A percentile compares a stretch with the other conserved stretches of the same genome.
These are phyloP conservation scores for Omphaloscelis lunosa DNA, from an alignment of 2,888 invertebrate genomes.

Conservation along the genomic window DNA sequence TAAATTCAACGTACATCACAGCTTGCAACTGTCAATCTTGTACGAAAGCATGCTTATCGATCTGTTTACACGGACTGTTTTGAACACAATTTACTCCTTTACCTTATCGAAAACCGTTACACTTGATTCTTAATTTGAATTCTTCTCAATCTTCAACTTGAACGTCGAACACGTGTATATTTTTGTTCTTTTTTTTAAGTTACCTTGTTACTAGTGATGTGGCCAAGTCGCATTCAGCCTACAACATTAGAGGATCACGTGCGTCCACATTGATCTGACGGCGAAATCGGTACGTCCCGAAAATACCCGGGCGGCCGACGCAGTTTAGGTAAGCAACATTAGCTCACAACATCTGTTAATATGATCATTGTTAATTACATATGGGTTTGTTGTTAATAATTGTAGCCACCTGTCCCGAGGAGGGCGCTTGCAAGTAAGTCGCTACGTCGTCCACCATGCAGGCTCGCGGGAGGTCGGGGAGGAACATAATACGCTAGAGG, in stretches of 20 bases:
- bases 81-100: conserved; percentile 74
- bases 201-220: conserved; percentile 65
- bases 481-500: conserved; percentile 94
- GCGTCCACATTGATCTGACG: conserved; percentile 81
- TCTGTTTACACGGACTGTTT: conserved; percentile 87
- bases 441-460: conserved; percentile 99
- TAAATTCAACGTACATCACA: conserved; percentile 43
- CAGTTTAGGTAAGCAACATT: conserved; percentile 88
- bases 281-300: conserved; percentile 83
- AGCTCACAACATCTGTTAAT: conserved; percentile 91
- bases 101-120: conserved; percentile 61
- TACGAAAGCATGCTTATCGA: conserved; percentile 79
- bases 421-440: conserved; percentile 98
- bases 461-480: conserved; percentile 98
- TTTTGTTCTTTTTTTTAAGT: conserved; percentile 61
- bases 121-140: conserved; percentile 52
- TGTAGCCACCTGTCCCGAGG: conserved; percentile 97
- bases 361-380: conserved; percentile 91
- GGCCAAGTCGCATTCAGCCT: conserved; percentile 72
- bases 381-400: conserved; percentile 90
- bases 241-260: conserved; percentile 79
- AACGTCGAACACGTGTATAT: conserved; percentile 63
- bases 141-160: conserved; percentile 50
- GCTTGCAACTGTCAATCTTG: conserved; percentile 67
- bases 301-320: conserved; percentile 90